Base-by-base conservation (phyloP, 2,797 vertebrate genomes). In the Rhodeus uyekii region DNA sequence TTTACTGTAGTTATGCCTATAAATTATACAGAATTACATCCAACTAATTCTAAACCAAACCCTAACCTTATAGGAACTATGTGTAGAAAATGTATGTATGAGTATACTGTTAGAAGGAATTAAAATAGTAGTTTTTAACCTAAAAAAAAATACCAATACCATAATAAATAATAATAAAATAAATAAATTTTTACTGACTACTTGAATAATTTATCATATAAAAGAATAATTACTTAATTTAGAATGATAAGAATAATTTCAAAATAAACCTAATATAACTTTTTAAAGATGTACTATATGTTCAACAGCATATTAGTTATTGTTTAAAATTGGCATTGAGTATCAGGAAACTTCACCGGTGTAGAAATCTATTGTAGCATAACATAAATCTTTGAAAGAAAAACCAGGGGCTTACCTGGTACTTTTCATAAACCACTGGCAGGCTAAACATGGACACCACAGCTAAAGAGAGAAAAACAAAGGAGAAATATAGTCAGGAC, bases 391-490 rank as follows among this genome's bases (percentile, higher is more conserved):
- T 76, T 46, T 29, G 24, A 29, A 60, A 55, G 53, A 55, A 24
- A 48, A n/a, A n/a, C n/a, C n/a, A n/a, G 38, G 64, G 10, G 13
- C 67, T 93, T 95, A 99, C 98, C 97, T 99, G 97, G 90, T 99
- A 97, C 91, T 98, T 99, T 93, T 99, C 96, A 77, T 99, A 99
- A 91, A 99, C 96, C 89, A 98, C 96, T 0, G 98, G 98, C 92
- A 99, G 95, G 87, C 96, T 96, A 94, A 99, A 99, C 97, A 99
- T 97, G 84, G 97, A 98, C 86, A 99, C 96, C 93, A 99, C 97
- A 89, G 94, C 98, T 99, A 88, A 14, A 88, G 77, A 86, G 82
- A 86, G 75, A 90, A 81, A 88, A 65, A 76, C 14, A 64, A 67
- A 61, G 5, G 24, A 27, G 19, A 36, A 36, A 75, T 9, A 61